Percentiles rank a stretch among this genome's conserved stretches.
phyloP scores from a whole-genome alignment of 2,888 invertebrate genomes.

The Eristalis pertinax region DNA sequence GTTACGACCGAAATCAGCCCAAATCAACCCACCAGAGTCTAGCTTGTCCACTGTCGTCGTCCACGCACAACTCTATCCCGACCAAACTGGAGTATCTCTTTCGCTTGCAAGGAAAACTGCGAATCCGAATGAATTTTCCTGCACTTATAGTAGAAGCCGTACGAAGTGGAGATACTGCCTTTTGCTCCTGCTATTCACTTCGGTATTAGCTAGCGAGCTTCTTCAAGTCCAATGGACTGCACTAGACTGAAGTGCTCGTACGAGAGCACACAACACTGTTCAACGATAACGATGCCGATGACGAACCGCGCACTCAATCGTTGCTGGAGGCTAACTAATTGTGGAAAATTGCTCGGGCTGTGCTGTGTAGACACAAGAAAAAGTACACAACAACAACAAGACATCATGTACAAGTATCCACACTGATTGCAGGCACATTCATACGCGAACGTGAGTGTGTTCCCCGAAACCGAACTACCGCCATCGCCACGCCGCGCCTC shows the following conservation, averaged over 20 bases:
- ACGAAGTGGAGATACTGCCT: conserved; percentile 34
- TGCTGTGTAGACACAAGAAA: conserved; percentile 47
- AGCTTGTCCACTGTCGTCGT: neutral
- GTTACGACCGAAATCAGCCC: neutral
- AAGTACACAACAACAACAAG: conserved; percentile 15
- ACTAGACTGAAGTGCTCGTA: conserved; percentile 19
- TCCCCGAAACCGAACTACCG: conserved; percentile 35
- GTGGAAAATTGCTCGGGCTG: conserved; percentile 68
- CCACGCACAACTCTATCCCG: neutral
- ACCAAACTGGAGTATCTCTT: neutral
- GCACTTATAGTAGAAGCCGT: conserved; percentile 39
- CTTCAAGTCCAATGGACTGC: conserved; percentile 43
- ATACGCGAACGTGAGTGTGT: conserved; percentile 27
- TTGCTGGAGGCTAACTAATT: conserved; percentile 72
- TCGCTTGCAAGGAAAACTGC: neutral
- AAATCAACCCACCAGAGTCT: conserved; percentile 1
- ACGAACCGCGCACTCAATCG: conserved; percentile 68
- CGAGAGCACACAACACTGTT: conserved; percentile 3
- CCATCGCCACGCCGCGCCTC: too few relatives aligned
- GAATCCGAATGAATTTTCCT: conserved; percentile 17
- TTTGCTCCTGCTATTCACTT: conserved; percentile 4
- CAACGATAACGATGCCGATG: conserved; percentile 16
- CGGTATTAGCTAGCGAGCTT: conserved; percentile 25
- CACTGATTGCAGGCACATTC: conserved; percentile 50
- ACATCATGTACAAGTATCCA: conserved; percentile 31